These are phyloP conservation scores for Sinosuthora webbiana DNA, from an alignment of 2,113 vertebrate genomes.

Conservation along the genomic window DNA sequence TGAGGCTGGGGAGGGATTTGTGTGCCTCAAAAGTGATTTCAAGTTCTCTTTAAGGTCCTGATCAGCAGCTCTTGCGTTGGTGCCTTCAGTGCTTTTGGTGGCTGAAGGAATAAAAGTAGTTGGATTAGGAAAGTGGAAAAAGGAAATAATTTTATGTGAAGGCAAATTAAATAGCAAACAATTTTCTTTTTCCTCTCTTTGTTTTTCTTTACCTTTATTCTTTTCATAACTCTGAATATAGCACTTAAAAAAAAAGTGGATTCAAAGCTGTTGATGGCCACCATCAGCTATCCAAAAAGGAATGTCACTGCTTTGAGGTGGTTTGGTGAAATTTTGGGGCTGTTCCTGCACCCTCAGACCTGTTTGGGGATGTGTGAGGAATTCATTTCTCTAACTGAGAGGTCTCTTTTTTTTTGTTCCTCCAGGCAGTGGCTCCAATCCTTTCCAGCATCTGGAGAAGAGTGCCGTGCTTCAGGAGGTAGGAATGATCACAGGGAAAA, in stretches of 20 bases:
- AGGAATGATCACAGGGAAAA: neutral
- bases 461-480: constrained; percentile 97
- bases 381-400: neutral
- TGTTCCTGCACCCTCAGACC: neutral
- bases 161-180: neutral
- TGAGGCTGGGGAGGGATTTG: neutral
- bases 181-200: neutral
- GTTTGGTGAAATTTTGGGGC: neutral
- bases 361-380: neutral
- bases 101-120: neutral
- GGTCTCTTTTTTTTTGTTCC: neutral
- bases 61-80: neutral
- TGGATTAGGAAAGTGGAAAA: neutral
- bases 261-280: neutral
- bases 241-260: accelerated
- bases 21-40: accelerated
- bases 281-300: neutral
- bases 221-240: neutral
- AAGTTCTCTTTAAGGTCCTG: neutral
- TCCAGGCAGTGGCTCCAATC: constrained; percentile 93
- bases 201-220: no score
- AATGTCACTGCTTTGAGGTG: neutral
- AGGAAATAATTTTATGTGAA: neutral
- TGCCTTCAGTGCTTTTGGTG: neutral
- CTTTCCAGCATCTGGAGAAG: constrained; percentile 97